phyloP scores from a whole-genome alignment of 2,888 invertebrate species.

The Halictus quadricinctus region DNA sequence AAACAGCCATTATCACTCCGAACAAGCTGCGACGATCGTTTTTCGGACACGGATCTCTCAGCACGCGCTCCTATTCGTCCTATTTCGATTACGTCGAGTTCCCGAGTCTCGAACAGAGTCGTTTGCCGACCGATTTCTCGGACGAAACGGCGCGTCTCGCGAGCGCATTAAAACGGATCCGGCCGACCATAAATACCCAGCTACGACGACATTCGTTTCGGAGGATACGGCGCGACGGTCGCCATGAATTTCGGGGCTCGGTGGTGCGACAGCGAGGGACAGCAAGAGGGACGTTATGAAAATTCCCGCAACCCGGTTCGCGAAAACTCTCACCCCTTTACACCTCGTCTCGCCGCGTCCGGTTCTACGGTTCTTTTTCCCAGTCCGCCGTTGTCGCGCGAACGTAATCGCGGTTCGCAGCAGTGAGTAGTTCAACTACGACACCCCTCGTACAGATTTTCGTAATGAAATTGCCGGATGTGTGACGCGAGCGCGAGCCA shows the following conservation, averaged over 20 bases:
- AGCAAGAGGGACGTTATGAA: slow-evolving; percentile 52
- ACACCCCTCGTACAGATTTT: slow-evolving; percentile 61
- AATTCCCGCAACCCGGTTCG: slow-evolving; percentile 49
- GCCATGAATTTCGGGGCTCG: slow-evolving; percentile 43
- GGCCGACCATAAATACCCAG: slow-evolving; percentile 41
- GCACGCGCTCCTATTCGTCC: not conserved
- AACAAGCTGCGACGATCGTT: not conserved
- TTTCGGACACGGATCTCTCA: not conserved
- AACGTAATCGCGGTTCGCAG: not conserved
- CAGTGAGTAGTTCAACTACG: not conserved
- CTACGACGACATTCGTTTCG: slow-evolving; percentile 34
- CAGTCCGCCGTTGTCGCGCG: not conserved
- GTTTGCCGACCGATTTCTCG: not conserved
- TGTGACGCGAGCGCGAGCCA: slow-evolving; percentile 50
- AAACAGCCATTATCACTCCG: not conserved
- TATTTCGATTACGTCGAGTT: not conserved
- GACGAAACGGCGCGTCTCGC: slow-evolving; percentile 10
- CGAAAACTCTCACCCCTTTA: slow-evolving; percentile 27
- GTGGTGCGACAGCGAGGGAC: not conserved
- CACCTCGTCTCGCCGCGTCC: not conserved
- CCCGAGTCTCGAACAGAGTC: not conserved
- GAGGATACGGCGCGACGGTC: slow-evolving; percentile 32
- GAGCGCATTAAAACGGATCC: slow-evolving; percentile 27
- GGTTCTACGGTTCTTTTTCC: not conserved
- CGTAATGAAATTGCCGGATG: slow-evolving; percentile 73